Evolutionary conservation across 2,888 invertebrate genomes (phyloP).

Genomic region (Amorpha juglandis): DNA sequence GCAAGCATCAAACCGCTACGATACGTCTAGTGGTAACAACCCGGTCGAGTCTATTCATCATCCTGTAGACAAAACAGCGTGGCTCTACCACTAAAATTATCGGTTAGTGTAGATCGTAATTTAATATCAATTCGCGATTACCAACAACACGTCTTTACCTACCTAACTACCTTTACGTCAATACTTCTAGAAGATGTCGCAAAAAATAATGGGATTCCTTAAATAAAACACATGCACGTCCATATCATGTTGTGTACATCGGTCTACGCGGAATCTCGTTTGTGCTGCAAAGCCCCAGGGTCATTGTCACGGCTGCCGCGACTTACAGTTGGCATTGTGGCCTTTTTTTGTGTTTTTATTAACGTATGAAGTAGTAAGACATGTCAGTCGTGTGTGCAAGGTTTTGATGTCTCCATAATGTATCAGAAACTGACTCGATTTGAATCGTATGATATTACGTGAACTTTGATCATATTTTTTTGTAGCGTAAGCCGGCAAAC

Average conservation of each 20-base stretch:
- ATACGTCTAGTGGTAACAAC: too few species aligned
- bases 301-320: slow-evolving; percentile 29
- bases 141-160: too few species aligned
- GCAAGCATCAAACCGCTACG: too few species aligned
- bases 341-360: slow-evolving; percentile 20
- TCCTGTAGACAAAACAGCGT: too few species aligned
- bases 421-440: too few species aligned
- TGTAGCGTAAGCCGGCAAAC: too few species aligned
- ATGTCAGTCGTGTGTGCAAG: not conserved
- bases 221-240: not conserved
- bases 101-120: too few species aligned
- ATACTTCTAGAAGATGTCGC: not conserved
- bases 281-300: slow-evolving; percentile 9
- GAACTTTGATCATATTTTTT: too few species aligned
- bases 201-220: not conserved
- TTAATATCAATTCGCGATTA: too few species aligned
- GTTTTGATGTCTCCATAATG: not conserved
- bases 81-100: too few species aligned
- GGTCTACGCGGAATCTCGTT: slow-evolving; percentile 13
- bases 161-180: not conserved
- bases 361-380: not conserved
- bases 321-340: slow-evolving; percentile 7
- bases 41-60: too few species aligned
- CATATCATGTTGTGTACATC: not conserved
- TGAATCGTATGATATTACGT: too few species aligned